Evolutionary conservation across 2,888 invertebrate species (phyloP).

Genomic region (Lasioglossum villosulum): DNA sequence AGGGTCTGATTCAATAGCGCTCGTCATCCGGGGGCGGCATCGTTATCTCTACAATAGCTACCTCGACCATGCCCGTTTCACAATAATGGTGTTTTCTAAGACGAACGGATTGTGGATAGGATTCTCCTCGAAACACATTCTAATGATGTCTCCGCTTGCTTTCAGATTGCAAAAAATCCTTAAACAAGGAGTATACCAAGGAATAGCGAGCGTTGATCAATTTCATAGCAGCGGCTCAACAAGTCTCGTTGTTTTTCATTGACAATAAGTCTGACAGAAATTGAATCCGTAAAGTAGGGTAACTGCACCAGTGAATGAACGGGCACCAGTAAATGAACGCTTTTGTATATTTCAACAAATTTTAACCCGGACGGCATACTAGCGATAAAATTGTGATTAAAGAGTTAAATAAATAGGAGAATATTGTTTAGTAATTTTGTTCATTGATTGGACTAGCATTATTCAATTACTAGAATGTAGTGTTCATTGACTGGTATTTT

Average conservation of each 20-base stretch:
- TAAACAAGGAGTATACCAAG: constrained; percentile 34
- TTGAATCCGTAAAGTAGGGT: not conserved
- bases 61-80: constrained; percentile 49
- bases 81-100: constrained; percentile 69
- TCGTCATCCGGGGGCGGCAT: constrained; percentile 68
- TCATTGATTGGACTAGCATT: too few species aligned
- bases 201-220: not conserved
- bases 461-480: too few species aligned
- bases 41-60: constrained; percentile 72
- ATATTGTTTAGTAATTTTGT: too few species aligned
- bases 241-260: not conserved
- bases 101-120: constrained; percentile 53
- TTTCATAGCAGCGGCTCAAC: not conserved
- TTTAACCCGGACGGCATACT: too few species aligned
- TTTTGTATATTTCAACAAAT: too few species aligned
- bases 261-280: not conserved
- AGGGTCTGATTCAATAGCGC: constrained; percentile 67
- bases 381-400: too few species aligned
- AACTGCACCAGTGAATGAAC: too few species aligned
- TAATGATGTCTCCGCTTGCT: constrained; percentile 40
- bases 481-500: too few species aligned
- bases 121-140: constrained; percentile 32
- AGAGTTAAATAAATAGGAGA: too few species aligned
- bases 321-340: too few species aligned
- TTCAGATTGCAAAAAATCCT: constrained; percentile 51